Base-by-base conservation (phyloP, 2,113 vertebrate genomes). In the Sinocyclocheilus maitianheensis region DNA sequence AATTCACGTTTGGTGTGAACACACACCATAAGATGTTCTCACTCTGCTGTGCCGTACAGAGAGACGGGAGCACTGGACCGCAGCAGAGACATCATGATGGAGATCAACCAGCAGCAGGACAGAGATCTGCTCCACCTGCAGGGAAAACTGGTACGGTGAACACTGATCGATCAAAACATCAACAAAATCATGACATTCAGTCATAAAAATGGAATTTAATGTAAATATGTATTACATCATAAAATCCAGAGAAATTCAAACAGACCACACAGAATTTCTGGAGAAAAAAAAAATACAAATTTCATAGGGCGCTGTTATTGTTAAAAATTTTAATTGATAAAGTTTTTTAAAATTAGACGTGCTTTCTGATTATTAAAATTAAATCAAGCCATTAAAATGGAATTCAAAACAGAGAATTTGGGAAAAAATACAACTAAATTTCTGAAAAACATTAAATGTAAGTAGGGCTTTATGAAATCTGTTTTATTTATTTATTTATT, bases 71-170 rank as follows among this genome's bases (percentile, higher is more conserved):
- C 93, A n/a, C 26, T 93, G 4, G 93, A 93, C 88, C 92, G 85
- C 86, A 94, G 94, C 81, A 85, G 88, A 51, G 90, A 94, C 90
- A 94, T 94, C 89, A 93, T 94, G 93, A 93, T 93, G 91, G 92
- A 94, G 89, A 93, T 93, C 77, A 92, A 94, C 89, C 89, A 81
- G 69, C 87, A 88, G 26, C 84, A 79, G 77, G 24, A 89, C 3
- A 78, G 62, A 67, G 90, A 89, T 63, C 67, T 46, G 60, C 77
- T 89, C 30, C 87, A 86, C 37, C 81, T 85, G 65, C 81, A 84
- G 3, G 63, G 90, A 43, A 91, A 92, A 62, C 71, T 82, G 90
- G 93, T 94, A 88, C 51, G 51, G 16, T 53, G 1, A 14, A 16
- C 13, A 53, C 51, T 53, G 51, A 53, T 16, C 13, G 0, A 16